Evolutionary conservation across 2,888 invertebrate species (phyloP).

Genomic region (Pedicia rivosa): DNA sequence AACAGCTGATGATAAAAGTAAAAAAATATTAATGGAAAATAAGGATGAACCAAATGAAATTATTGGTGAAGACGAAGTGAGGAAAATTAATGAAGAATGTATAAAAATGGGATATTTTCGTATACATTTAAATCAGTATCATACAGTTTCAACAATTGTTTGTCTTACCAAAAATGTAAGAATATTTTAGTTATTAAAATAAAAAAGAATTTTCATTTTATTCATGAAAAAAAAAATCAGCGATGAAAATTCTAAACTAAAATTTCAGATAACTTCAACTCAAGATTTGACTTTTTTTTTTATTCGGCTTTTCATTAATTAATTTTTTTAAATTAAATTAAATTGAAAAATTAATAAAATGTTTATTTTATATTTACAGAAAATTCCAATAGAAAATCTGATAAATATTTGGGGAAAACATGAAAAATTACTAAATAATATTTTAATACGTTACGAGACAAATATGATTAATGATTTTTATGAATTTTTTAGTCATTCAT

Average conservation of each 20-base stretch:
- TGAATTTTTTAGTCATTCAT: slow-evolving; percentile 47
- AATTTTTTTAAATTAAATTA: too few relatives aligned
- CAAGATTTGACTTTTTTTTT: too few relatives aligned
- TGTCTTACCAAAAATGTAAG: slow-evolving; percentile 40
- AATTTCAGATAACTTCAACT: background rate
- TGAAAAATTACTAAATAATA: slow-evolving; percentile 50
- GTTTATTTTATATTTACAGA: too few relatives aligned
- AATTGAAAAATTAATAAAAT: too few relatives aligned
- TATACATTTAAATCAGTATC: slow-evolving; percentile 38
- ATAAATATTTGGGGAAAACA: slow-evolving; percentile 54
- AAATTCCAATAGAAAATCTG: slow-evolving; percentile 40
- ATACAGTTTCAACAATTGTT: slow-evolving; percentile 39
- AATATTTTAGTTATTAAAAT: background rate
- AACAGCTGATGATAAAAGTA: slow-evolving; percentile 27
- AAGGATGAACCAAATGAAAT: slow-evolving; percentile 15
- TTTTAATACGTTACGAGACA: slow-evolving; percentile 42
- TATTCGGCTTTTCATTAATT: too few relatives aligned
- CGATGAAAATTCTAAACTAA: slow-evolving; percentile 3
- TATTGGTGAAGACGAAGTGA: background rate
- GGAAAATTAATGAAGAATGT: slow-evolving; percentile 17
- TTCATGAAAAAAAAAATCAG: background rate
- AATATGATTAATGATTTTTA: slow-evolving; percentile 46
- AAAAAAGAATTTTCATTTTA: background rate
- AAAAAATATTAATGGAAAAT: slow-evolving; percentile 40
- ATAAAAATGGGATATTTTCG: slow-evolving; percentile 39